A percentile compares a stretch with the other conserved stretches of the same genome.
phyloP scores from a whole-genome alignment of 2,113 vertebrate genomes.

The Eptesicus fuscus region DNA sequence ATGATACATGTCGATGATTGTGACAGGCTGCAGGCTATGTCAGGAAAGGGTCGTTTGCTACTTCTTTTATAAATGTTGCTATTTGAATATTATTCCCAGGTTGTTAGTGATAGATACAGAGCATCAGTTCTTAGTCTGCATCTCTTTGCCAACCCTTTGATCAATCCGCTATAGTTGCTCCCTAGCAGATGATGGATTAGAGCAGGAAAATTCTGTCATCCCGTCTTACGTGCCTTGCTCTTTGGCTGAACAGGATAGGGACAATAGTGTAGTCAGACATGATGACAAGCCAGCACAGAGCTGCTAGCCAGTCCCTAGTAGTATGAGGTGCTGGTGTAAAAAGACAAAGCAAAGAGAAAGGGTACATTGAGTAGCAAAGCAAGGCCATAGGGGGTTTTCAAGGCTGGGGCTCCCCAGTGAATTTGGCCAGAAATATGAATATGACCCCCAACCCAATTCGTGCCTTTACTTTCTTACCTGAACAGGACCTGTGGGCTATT shows the following conservation, averaged over 20 bases:
- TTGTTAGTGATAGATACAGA: neutral
- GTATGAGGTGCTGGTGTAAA: neutral
- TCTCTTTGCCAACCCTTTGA: neutral
- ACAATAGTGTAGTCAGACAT: neutral
- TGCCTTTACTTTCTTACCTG: neutral
- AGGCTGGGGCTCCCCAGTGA: neutral
- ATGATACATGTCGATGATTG: neutral
- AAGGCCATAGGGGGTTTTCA: neutral
- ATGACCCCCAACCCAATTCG: neutral
- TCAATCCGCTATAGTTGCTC: neutral
- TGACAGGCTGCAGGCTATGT: neutral
- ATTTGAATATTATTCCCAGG: neutral
- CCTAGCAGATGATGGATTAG: neutral
- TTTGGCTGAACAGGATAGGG: neutral
- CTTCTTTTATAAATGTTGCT: neutral
- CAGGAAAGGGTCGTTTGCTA: neutral
- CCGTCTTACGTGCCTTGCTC: neutral
- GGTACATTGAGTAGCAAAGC: neutral
- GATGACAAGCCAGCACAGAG: no score
- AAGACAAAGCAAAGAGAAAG: neutral
- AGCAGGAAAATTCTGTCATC: neutral
- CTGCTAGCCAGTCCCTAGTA: neutral
- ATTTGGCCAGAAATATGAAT: neutral
- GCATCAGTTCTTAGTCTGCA: rapidly evolving
- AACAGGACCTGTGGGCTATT: neutral